phyloP scores from a whole-genome alignment of 2,888 invertebrate genomes.

The Lumbricus terrestris region DNA sequence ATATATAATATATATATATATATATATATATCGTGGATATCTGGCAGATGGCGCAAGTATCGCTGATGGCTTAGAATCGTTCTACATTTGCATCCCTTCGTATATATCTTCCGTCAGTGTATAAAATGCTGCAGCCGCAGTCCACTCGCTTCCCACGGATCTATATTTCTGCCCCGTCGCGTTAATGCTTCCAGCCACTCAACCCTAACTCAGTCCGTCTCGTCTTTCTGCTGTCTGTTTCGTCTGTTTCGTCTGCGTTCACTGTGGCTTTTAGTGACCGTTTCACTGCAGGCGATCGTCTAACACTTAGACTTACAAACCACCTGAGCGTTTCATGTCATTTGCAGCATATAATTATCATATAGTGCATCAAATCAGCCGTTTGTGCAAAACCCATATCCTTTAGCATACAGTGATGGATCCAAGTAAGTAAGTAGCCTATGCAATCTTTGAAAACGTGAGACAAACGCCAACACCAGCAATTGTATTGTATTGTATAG shows the following conservation, averaged over 20 bases:
- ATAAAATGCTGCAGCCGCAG: no score
- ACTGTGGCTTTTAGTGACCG: neutral
- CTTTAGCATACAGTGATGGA: no score
- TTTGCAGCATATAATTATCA: neutral
- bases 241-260: neutral
- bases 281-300: neutral
- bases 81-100: neutral
- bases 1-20: no score
- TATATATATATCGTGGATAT: neutral
- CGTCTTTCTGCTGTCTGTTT: no score
- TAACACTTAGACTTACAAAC: neutral
- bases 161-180: neutral
- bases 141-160: neutral
- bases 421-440: no score
- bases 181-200: neutral
- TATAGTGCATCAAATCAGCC: neutral
- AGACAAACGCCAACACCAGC: no score
- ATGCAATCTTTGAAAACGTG: no score
- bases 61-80: neutral
- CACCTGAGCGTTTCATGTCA: neutral
- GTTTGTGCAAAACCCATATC: no score
- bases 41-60: neutral
- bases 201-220: neutral
- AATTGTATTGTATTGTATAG: no score
- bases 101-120: no score